phyloP scores from a whole-genome alignment of 2,888 invertebrate genomes.

The Xiphydria camelus region DNA sequence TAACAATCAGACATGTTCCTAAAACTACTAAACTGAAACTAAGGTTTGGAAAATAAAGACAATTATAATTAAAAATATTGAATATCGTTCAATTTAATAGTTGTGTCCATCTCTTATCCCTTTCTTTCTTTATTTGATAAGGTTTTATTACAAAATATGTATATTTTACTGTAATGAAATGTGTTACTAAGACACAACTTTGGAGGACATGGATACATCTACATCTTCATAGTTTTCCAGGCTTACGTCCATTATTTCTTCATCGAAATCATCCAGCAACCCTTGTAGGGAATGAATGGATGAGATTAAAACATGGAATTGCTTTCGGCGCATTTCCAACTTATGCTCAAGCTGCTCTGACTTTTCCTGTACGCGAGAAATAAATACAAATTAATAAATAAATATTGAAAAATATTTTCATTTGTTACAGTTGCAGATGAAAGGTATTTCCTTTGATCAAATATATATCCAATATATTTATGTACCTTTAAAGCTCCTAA shows the following conservation, averaged over 20 bases:
- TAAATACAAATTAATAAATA: conserved; percentile 1
- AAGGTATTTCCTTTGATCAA: too few species aligned
- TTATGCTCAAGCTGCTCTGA: conserved; percentile 75
- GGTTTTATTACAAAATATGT: not conserved
- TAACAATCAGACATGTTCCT: conserved; percentile 93
- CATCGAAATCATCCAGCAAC: conserved; percentile 74
- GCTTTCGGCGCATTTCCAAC: conserved; percentile 81
- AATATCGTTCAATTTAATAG: conserved; percentile 1
- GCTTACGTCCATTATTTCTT: conserved; percentile 62
- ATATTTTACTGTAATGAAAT: not conserved
- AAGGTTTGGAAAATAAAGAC: conserved; percentile 61
- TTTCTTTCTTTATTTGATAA: not conserved
- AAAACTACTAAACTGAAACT: conserved; percentile 79
- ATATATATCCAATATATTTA: not conserved
- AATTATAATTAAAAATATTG: too few species aligned
- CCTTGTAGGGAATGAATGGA: conserved; percentile 84
- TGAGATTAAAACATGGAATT: conserved; percentile 85
- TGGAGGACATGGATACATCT: conserved; percentile 36
- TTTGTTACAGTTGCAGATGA: too few species aligned
- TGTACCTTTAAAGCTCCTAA: conserved; percentile 65
- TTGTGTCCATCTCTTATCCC: not conserved
- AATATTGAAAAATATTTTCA: too few species aligned
- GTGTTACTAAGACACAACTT: conserved; percentile 12
- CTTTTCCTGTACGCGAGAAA: conserved; percentile 67
- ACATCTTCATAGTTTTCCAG: conserved; percentile 57